Percentiles rank a stretch among this genome's conserved stretches.
Evolutionary conservation across 2,797 vertebrate species (phyloP).

Genomic region (Meriones psammophilus): DNA sequence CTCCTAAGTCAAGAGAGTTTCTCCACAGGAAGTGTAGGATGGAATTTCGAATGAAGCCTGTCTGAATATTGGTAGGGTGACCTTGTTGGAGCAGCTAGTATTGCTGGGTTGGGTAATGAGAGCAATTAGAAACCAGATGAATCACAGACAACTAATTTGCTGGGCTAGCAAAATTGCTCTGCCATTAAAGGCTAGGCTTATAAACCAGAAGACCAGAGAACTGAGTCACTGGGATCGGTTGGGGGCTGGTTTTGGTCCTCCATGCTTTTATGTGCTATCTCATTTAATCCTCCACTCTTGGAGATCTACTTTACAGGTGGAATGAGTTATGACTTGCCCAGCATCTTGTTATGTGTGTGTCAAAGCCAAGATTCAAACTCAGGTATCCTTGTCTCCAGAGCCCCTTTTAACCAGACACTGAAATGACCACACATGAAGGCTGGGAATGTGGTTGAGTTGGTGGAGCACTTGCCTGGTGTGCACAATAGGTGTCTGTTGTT

Average conservation of each 20-base stretch:
- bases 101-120: conserved; percentile 66
- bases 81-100: conserved; percentile 48
- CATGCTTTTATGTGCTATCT: background rate
- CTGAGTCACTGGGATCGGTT: background rate
- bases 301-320: conserved; percentile 31
- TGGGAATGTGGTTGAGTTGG: background rate
- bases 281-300: conserved; percentile 31
- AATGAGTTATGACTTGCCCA: background rate
- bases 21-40: conserved; percentile 19
- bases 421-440: background rate
- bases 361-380: conserved; percentile 15
- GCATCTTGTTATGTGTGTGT: conserved; percentile 10
- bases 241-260: background rate
- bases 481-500: background rate
- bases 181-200: background rate
- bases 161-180: background rate
- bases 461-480: background rate
- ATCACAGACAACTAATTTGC: conserved; percentile 65
- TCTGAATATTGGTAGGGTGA: conserved; percentile 49
- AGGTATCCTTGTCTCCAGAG: background rate
- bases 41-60: conserved; percentile 16
- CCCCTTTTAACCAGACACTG: background rate
- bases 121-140: conserved; percentile 73
- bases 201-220: background rate
- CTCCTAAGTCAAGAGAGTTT: background rate